A percentile compares a stretch with the other conserved stretches of the same genome.
phyloP scores from a whole-genome alignment of 2,797 vertebrate genomes.

The Fistularia commersonii region DNA sequence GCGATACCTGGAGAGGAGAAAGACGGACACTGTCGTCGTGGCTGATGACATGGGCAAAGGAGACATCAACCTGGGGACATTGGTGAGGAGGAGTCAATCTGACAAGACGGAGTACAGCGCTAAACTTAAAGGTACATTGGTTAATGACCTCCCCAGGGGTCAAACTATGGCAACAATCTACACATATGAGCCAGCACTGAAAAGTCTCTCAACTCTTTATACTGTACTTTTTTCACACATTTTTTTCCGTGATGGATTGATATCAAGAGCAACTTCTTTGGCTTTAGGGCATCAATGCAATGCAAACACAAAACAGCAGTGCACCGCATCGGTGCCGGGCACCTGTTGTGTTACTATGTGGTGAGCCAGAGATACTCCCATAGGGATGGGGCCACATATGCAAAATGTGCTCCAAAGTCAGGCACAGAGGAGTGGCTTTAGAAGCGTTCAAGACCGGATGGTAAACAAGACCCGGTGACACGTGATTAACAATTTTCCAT shows the following conservation, averaged over 20 bases:
- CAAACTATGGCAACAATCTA: conserved; percentile 65
- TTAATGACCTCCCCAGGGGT: conserved; percentile 50
- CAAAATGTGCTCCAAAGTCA: conserved; percentile 68
- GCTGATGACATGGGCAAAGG: conserved; percentile 72
- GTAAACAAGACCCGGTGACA: conserved; percentile 56
- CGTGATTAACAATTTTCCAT: neutral
- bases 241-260: neutral
- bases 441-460: conserved; percentile 43
- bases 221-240: neutral
- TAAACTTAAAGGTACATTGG: conserved; percentile 91
- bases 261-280: conserved; percentile 3
- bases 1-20: conserved; percentile 90
- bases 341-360: conserved; percentile 78
- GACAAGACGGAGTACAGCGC: conserved; percentile 95
- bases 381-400: conserved; percentile 79
- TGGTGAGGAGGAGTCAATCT: conserved; percentile 92
- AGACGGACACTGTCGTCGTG: conserved; percentile 90
- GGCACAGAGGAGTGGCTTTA: conserved; percentile 63
- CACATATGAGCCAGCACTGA: conserved; percentile 16
- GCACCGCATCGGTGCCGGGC: conserved; percentile 50
- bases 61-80: conserved; percentile 77
- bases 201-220: conserved; percentile 12
- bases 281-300: conserved; percentile 2
- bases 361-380: conserved; percentile 68
- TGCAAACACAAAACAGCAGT: neutral